A percentile compares a stretch with the other conserved stretches of the same genome.
Conservation (phyloP, 2,797 vertebrate species). For the Sebastolobus alascanus region DNA sequence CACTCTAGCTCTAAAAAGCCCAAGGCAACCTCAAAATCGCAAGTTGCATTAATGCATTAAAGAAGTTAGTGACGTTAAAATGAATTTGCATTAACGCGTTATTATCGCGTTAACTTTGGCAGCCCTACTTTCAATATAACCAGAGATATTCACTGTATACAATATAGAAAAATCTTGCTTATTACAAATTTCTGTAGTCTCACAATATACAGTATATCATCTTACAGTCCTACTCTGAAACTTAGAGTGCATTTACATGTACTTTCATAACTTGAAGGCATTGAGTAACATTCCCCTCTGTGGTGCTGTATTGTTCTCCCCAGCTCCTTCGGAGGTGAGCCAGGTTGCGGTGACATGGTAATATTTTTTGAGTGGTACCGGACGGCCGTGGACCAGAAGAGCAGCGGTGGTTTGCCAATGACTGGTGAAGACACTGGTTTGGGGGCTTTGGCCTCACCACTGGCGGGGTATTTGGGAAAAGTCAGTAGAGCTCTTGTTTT, state of each 20-base stretch:
- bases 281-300: slow-evolving; percentile 22
- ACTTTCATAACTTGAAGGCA: neutral
- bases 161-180: neutral
- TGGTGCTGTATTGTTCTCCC: slow-evolving; percentile 69
- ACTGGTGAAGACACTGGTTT: slow-evolving; percentile 94
- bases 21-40: no score
- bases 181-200: neutral
- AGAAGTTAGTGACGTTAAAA: no score
- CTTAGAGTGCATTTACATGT: neutral
- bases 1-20: no score
- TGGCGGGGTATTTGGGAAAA: slow-evolving; percentile 99
- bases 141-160: neutral
- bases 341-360: slow-evolving; percentile 88
- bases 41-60: no score
- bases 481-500: slow-evolving; percentile 94
- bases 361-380: slow-evolving; percentile 90
- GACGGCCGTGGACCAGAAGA: slow-evolving; percentile 88
- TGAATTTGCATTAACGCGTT: no score
- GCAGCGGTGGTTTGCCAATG: slow-evolving; percentile 92
- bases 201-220: neutral
- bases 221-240: no score
- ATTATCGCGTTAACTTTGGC: no score
- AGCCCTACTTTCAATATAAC: neutral
- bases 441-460: slow-evolving; percentile 91
- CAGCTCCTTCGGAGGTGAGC: slow-evolving; percentile 87